These are phyloP conservation scores for Scrobipalpa atriplicella DNA, from an alignment of 2,888 invertebrate species.

Conservation along the genomic window DNA sequence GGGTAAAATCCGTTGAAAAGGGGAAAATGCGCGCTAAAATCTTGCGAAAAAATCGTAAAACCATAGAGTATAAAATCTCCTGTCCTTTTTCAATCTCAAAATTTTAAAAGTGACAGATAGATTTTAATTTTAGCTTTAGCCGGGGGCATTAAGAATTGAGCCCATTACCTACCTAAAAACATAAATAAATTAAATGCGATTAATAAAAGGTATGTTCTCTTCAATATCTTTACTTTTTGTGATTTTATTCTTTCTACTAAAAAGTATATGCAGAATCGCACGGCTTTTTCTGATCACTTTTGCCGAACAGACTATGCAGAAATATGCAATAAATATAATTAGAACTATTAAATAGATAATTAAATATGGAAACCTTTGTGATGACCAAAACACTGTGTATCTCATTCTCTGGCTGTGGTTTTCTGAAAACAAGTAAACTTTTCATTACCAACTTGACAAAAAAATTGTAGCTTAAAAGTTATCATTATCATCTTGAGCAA, in stretches of 20 bases:
- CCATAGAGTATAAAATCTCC: too few relatives aligned
- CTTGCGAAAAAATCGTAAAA: too few relatives aligned
- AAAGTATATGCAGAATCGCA: background rate
- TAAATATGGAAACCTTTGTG: slow-evolving; percentile 86
- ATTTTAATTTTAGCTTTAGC: too few relatives aligned
- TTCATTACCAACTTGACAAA: background rate
- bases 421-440: slow-evolving; percentile 76
- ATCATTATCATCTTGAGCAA: too few relatives aligned
- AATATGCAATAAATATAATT: slow-evolving; percentile 1
- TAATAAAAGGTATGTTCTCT: slow-evolving; percentile 9
- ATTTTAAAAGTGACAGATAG: too few relatives aligned
- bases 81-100: too few relatives aligned
- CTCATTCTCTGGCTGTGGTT: slow-evolving; percentile 79
- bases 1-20: too few relatives aligned
- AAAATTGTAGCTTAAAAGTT: background rate
- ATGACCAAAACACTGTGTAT: slow-evolving; percentile 91
- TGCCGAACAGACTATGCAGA: background rate
- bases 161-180: too few relatives aligned
- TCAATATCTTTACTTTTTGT: background rate
- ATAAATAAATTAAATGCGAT: background rate
- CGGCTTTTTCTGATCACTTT: background rate
- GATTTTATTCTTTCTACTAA: background rate
- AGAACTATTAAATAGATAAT: slow-evolving; percentile 75
- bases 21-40: too few relatives aligned
- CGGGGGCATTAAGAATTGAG: too few relatives aligned